Conservation (phyloP, 2,888 invertebrate genomes). For the Elegia similella region DNA sequence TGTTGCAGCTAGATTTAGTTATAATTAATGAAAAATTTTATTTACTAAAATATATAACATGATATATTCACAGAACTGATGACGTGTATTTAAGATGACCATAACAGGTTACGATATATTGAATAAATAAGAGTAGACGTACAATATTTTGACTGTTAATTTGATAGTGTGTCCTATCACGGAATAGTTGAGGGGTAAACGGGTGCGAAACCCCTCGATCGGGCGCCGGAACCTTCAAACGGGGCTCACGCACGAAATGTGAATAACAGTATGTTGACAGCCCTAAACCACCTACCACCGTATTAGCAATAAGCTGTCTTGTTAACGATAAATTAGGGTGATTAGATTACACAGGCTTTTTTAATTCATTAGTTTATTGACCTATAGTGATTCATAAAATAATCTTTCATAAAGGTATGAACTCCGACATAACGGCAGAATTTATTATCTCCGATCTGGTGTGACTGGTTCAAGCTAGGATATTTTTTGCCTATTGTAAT, state of each 20-base stretch:
- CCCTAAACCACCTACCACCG: constrained; percentile 19
- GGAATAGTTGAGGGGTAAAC: no score
- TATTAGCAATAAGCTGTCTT: constrained; percentile 25
- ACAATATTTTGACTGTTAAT: no score
- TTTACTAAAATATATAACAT: no score
- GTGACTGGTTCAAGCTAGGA: background rate
- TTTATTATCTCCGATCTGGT: background rate
- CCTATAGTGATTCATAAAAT: background rate
- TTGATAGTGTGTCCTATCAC: no score
- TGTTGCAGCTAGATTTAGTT: no score
- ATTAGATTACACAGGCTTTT: background rate
- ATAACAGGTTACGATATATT: no score
- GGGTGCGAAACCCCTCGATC: constrained; percentile 10
- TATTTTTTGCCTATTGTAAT: background rate
- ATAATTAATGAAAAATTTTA: no score
- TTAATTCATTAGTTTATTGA: constrained; percentile 1
- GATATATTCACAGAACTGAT: no score
- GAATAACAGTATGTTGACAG: constrained; percentile 32
- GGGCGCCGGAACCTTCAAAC: constrained; percentile 29
- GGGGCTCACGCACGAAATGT: constrained; percentile 36
- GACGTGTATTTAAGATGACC: no score
- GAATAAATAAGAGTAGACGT: no score
- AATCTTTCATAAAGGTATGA: no score
- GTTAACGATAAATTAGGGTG: constrained; percentile 4
- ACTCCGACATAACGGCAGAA: no score